Evolutionary conservation across 2,888 invertebrate genomes (phyloP).

Genomic region (Zeuzera pyrina): DNA sequence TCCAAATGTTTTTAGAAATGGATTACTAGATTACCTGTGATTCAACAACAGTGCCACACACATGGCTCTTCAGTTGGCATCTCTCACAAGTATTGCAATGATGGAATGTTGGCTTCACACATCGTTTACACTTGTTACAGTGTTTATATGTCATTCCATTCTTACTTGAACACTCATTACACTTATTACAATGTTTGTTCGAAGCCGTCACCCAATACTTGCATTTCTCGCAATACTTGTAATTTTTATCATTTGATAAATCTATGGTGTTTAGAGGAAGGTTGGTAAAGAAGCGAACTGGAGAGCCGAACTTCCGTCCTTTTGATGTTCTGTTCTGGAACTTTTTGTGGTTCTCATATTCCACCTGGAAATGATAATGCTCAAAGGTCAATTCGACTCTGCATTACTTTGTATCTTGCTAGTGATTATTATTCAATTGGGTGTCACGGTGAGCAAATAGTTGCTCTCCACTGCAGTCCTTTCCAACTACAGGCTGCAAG

Average conservation of each 20-base stretch:
- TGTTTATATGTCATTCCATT: slow-evolving; percentile 81
- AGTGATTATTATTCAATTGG: no score
- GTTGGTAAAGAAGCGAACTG: slow-evolving; percentile 92
- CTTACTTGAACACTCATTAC: slow-evolving; percentile 62
- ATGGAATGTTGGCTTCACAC: slow-evolving; percentile 88
- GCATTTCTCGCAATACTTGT: slow-evolving; percentile 83
- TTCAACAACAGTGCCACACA: slow-evolving; percentile 45
- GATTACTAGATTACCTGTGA: slow-evolving; percentile 58
- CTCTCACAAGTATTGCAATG: slow-evolving; percentile 83
- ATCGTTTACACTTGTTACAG: slow-evolving; percentile 82
- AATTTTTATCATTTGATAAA: slow-evolving; percentile 74
- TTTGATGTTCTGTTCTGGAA: slow-evolving; percentile 76
- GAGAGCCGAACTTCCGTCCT: slow-evolving; percentile 83
- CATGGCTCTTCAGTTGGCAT: slow-evolving; percentile 44
- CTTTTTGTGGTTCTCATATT: slow-evolving; percentile 84
- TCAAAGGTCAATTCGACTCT: slow-evolving; percentile 14
- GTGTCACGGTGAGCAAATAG: no score
- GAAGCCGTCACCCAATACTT: slow-evolving; percentile 72
- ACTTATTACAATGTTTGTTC: slow-evolving; percentile 57
- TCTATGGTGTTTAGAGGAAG: slow-evolving; percentile 69
- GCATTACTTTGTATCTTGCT: background rate
- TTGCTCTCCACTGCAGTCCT: no score
- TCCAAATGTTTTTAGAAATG: no score
- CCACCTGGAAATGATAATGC: slow-evolving; percentile 71
- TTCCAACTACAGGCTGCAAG: no score